Conservation (phyloP, 2,797 vertebrate species). For the Staurois parvus region DNA sequence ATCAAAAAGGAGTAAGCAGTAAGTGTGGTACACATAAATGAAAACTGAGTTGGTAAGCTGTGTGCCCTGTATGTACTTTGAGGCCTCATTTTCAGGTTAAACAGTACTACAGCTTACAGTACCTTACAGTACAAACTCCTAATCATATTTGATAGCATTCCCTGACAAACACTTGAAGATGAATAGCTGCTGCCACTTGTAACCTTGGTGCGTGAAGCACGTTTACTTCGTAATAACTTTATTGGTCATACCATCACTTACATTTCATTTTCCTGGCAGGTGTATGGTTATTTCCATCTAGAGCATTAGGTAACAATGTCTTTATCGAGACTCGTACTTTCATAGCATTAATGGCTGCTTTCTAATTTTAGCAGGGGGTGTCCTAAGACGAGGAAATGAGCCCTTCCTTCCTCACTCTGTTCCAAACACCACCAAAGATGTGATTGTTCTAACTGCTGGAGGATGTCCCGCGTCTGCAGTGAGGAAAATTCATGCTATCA, state of each 20-base stretch:
- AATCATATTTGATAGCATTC: too few species aligned
- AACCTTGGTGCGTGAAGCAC: too few species aligned
- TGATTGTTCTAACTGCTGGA: conserved; percentile 46
- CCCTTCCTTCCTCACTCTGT: conserved; percentile 39
- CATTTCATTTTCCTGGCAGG: neutral
- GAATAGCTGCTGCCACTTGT: too few species aligned
- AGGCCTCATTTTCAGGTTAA: too few species aligned
- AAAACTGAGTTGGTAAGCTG: too few species aligned
- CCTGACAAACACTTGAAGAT: too few species aligned
- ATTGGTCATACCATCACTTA: neutral
- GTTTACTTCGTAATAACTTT: neutral
- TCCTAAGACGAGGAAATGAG: conserved; percentile 45
- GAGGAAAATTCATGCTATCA: conserved; percentile 24
- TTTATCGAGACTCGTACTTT: neutral
- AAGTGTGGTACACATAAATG: too few species aligned
- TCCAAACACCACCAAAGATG: conserved; percentile 26
- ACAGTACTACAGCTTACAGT: too few species aligned
- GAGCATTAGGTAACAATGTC: conserved; percentile 20
- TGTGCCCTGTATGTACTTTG: too few species aligned
- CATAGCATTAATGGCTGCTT: neutral
- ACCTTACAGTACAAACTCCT: too few species aligned
- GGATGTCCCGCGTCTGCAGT: conserved; percentile 11
- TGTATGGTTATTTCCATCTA: neutral
- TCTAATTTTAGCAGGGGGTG: conserved; percentile 42
- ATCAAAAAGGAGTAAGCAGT: too few species aligned